These are phyloP conservation scores for Pemphigus obesinymphae DNA, from an alignment of 1,140 invertebrate genomes.

Conservation along the genomic window DNA sequence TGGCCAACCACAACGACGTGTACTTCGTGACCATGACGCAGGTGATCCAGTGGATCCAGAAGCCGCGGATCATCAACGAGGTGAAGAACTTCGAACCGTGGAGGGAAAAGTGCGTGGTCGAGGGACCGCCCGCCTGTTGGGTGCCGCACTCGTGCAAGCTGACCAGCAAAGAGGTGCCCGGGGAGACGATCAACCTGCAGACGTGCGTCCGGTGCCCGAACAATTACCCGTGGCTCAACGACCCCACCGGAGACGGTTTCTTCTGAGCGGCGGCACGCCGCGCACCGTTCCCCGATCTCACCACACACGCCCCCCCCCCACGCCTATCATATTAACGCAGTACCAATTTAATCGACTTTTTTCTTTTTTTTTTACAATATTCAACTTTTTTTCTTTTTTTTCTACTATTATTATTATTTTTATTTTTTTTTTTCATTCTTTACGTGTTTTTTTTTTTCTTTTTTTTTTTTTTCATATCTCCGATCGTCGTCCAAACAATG, in stretches of 20 bases:
- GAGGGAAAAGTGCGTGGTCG: slow-evolving; percentile 85
- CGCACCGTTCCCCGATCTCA: slow-evolving; percentile 13
- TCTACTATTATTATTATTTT: neutral
- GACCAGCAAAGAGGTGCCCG: slow-evolving; percentile 85
- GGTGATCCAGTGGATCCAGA: slow-evolving; percentile 95
- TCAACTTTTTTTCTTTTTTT: neutral
- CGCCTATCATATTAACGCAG: no score
- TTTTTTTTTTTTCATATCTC: neutral
- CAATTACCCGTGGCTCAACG: slow-evolving; percentile 91
- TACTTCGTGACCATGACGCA: slow-evolving; percentile 98
- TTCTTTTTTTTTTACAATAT: neutral
- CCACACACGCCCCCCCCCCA: neutral
- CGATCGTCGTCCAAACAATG: neutral
- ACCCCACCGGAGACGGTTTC: slow-evolving; percentile 86
- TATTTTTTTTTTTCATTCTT: neutral
- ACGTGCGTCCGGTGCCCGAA: slow-evolving; percentile 88
- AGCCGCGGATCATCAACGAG: slow-evolving; percentile 75
- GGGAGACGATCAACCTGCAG: slow-evolving; percentile 87
- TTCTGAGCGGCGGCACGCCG: slow-evolving; percentile 58
- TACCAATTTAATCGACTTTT: neutral
- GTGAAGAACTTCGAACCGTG: slow-evolving; percentile 89
- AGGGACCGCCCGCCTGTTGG: slow-evolving; percentile 74
- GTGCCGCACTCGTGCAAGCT: slow-evolving; percentile 85
- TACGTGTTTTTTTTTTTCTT: neutral
- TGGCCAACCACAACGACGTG: slow-evolving; percentile 82